Base-by-base conservation (phyloP, 1,140 invertebrate genomes). In the Ptiloglossa arizonensis region DNA sequence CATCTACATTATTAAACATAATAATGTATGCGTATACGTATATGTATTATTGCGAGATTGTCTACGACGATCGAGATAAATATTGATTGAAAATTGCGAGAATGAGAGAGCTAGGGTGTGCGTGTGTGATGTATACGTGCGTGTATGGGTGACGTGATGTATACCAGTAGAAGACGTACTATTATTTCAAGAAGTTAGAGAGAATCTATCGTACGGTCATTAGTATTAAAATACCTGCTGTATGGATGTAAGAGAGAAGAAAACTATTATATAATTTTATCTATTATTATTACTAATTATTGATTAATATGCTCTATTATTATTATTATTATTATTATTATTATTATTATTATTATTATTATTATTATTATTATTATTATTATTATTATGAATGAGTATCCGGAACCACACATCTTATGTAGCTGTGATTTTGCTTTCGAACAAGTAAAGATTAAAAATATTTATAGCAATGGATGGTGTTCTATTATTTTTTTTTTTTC, bases 401-500 rank as follows among this genome's bases (percentile, higher is more conserved):
- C 73, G 85, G 87, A 91, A 91, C 89, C 86, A 92, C 86, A 92
- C 89, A 91, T 90, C 86, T 91, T 92, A 92, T 92, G 91, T 92
- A 92, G 90, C 91, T 92, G 91, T 92, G 91, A 92, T 92, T 92
- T 92, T 91, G 91, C 91, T 92, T 92, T 92, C 88, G 89, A 91
- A 89, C 73, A 91, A 92, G 91, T 92, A 89, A 92, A 91, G 89
- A 92, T 91, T 92, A 92, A 92, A 92, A 91, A 91, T 92, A 92
- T 92, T 92, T 92, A 92, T 92, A 92, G 90, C 89, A 92, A 92
- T 52, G 48, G 67, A 79, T 44, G 19, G 32, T 48, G 17, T 54
- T 44, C 44, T 70, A 1, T 48, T 27, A 19, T n/a, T 56, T 71
- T 46, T 24, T 54, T 50, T 35, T 11, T 41, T 17, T 17, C 0